These are phyloP conservation scores for Chondrosia reniformis DNA, from an alignment of 37 sponge, comb jelly and placozoan genomes.

Conservation along the genomic window DNA sequence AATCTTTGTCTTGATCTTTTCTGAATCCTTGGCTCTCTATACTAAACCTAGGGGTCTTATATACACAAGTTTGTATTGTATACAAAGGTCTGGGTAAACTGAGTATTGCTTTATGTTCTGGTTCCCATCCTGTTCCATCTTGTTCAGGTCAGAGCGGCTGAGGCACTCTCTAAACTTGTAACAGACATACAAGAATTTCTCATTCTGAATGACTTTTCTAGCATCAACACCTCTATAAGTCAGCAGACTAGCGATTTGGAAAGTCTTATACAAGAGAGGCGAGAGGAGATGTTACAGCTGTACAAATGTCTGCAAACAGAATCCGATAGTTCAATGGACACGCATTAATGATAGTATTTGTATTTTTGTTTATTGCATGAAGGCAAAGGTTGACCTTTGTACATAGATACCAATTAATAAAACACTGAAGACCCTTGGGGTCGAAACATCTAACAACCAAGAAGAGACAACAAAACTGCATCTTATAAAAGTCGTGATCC, in stretches of 20 bases:
- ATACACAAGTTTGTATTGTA: neutral
- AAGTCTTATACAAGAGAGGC: conserved; percentile 4
- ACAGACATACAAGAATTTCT: conserved; percentile 84
- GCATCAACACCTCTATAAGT: conserved; percentile 68
- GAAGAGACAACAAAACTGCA: too few species aligned
- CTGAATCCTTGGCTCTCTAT: too few species aligned
- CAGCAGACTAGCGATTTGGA: conserved; percentile 40
- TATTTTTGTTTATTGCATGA: too few species aligned
- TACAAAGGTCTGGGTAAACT: neutral
- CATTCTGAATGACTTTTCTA: conserved; percentile 87
- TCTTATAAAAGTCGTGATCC: too few species aligned
- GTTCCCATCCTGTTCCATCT: neutral
- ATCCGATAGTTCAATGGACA: neutral
- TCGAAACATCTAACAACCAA: too few species aligned
- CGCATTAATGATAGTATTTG: neutral
- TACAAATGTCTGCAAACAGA: neutral
- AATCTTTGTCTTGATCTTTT: too few species aligned
- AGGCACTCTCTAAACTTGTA: conserved; percentile 71
- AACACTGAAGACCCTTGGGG: too few species aligned
- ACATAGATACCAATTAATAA: too few species aligned
- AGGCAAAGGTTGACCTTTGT: neutral
- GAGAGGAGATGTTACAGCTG: conserved; percentile 18
- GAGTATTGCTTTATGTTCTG: neutral
- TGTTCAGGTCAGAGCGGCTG: conserved; percentile 76
- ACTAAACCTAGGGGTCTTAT: too few species aligned